Conservation (phyloP, 2,797 vertebrate genomes). For the Scomberomorus guttatus region DNA sequence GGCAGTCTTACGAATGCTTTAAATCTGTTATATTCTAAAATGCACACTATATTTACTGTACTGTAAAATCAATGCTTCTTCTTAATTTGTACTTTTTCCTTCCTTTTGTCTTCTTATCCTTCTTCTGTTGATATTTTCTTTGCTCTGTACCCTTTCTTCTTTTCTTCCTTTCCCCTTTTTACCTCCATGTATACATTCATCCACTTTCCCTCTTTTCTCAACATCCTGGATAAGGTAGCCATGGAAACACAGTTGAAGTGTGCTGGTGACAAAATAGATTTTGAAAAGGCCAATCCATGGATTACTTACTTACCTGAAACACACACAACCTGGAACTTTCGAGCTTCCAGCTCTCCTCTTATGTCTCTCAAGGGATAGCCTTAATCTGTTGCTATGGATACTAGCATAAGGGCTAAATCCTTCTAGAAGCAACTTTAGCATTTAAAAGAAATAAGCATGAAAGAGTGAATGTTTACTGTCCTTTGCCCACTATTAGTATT, state of each 20-base stretch:
- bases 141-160: background rate
- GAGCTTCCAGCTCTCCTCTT: constrained; percentile 17
- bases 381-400: constrained; percentile 74
- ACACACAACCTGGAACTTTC: constrained; percentile 18
- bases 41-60: background rate
- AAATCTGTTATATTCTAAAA: background rate
- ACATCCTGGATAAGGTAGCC: constrained; percentile 56
- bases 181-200: background rate
- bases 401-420: constrained; percentile 22
- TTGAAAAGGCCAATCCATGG: constrained; percentile 56
- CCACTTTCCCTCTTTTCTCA: constrained; percentile 13
- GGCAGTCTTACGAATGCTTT: background rate
- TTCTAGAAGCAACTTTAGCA: constrained; percentile 28
- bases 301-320: constrained; percentile 39
- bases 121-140: background rate
- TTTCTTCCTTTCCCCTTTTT: background rate
- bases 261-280: constrained; percentile 73
- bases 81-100: background rate
- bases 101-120: background rate
- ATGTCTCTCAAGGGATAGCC: constrained; percentile 47
- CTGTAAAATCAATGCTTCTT: background rate
- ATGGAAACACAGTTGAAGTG: constrained; percentile 78
- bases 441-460: constrained; percentile 12
- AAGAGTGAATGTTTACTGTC: background rate
- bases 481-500: background rate